phyloP scores from a whole-genome alignment of 2,888 invertebrate species.

The Gastrophysa polygoni region DNA sequence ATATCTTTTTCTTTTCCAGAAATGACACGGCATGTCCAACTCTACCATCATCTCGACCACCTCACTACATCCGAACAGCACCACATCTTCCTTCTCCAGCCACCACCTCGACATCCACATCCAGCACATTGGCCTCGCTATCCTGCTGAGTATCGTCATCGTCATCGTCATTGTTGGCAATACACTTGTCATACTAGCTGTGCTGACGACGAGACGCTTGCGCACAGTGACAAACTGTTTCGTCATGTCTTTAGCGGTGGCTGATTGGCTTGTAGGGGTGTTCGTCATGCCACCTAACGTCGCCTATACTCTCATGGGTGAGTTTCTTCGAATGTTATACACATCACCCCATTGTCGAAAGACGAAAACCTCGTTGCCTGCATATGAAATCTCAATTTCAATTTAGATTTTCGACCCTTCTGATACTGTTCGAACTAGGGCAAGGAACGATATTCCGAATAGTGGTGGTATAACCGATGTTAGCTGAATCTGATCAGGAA shows the following conservation, averaged over 20 bases:
- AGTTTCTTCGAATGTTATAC: slow-evolving; percentile 52
- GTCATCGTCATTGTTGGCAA: slow-evolving; percentile 83
- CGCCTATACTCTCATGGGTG: slow-evolving; percentile 81
- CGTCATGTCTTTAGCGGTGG: slow-evolving; percentile 91
- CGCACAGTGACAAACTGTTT: slow-evolving; percentile 95
- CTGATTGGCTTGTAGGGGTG: slow-evolving; percentile 91
- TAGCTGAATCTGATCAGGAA: too few relatives aligned
- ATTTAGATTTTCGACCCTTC: too few relatives aligned
- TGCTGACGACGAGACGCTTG: slow-evolving; percentile 82
- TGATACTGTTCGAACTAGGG: too few relatives aligned
- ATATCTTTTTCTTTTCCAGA: slow-evolving; percentile 47
- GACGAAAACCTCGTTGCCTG: too few relatives aligned
- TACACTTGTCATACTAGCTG: slow-evolving; percentile 87
- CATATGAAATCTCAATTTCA: too few relatives aligned
- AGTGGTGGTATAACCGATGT: too few relatives aligned
- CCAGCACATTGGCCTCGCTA: slow-evolving; percentile 66
- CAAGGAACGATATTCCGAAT: too few relatives aligned
- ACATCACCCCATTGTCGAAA: too few relatives aligned
- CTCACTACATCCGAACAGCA: slow-evolving; percentile 13
- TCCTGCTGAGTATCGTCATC: slow-evolving; percentile 69
- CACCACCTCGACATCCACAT: slow-evolving; percentile 36
- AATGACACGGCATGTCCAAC: slow-evolving; percentile 55
- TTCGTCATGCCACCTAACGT: slow-evolving; percentile 97
- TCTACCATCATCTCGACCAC: slow-evolving; percentile 37
- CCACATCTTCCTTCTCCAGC: slow-evolving; percentile 3